Evolutionary conservation across 2,113 vertebrate genomes (phyloP).

Genomic region (Chaenocephalus aceratus): DNA sequence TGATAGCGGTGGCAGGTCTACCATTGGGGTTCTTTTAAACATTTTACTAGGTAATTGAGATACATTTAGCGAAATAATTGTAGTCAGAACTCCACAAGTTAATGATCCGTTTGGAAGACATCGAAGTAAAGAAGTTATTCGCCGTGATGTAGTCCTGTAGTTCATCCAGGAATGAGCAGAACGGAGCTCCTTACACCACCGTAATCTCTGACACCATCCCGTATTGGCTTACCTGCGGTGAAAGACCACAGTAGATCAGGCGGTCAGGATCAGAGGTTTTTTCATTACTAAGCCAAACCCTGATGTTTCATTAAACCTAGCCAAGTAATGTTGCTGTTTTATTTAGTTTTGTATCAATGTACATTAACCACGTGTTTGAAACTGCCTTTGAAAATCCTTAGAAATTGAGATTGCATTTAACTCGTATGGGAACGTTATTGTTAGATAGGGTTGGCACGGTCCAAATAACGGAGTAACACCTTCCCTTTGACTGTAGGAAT

Average conservation of each 20-base stretch:
- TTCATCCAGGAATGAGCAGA: too few species aligned
- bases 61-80: neutral
- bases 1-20: neutral
- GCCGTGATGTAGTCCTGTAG: neutral
- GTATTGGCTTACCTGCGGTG: neutral
- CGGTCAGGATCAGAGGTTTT: neutral
- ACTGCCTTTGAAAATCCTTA: too few species aligned
- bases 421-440: too few species aligned
- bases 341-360: too few species aligned
- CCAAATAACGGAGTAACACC: conserved; percentile 2
- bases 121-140: neutral
- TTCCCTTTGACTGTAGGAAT: neutral
- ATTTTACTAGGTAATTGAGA: neutral
- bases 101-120: neutral
- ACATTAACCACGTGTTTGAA: too few species aligned
- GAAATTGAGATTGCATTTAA: too few species aligned
- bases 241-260: neutral
- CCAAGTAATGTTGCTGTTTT: too few species aligned
- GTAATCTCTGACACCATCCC: conserved; percentile 2
- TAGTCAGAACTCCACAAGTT: neutral
- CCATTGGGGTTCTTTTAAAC: too few species aligned
- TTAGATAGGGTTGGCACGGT: neutral
- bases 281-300: too few species aligned
- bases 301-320: too few species aligned
- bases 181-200: neutral